Evolutionary conservation across 2,797 vertebrate species (phyloP).

Genomic region (Lepidocolaptes lacrymiger): DNA sequence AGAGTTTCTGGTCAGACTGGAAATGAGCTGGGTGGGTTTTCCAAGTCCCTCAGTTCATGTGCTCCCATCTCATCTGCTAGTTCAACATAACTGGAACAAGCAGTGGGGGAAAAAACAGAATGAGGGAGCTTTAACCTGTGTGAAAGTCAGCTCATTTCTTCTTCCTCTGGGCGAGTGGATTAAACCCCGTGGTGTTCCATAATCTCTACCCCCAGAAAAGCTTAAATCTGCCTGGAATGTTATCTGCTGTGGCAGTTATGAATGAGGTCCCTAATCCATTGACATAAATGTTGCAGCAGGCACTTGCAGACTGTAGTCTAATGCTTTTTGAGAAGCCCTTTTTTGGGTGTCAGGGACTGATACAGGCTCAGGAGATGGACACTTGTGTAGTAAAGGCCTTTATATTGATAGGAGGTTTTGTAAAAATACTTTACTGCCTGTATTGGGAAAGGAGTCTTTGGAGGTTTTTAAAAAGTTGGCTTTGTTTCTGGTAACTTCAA

Average conservation of each 20-base stretch:
- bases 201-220: not conserved
- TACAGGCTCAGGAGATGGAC: not conserved
- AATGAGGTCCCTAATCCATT: slow-evolving; percentile 38
- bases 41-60: not conserved
- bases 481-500: not conserved
- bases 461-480: not conserved
- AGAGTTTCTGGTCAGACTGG: not conserved
- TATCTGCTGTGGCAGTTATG: slow-evolving; percentile 20
- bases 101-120: not conserved
- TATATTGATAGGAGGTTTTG: accelerated
- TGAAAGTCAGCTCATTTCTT: slow-evolving; percentile 5
- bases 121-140: not conserved
- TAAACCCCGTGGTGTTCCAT: not conserved
- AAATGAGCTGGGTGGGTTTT: not conserved
- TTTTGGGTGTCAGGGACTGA: not conserved
- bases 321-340: not conserved
- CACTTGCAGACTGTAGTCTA: not conserved
- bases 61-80: not conserved
- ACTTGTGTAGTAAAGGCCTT: not conserved
- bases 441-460: not conserved
- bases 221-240: not conserved
- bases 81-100: not conserved
- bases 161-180: not conserved
- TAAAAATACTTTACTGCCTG: not conserved
- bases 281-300: not conserved